phyloP scores from a whole-genome alignment of 1,140 invertebrate genomes.

The Trichonephila clavata region DNA sequence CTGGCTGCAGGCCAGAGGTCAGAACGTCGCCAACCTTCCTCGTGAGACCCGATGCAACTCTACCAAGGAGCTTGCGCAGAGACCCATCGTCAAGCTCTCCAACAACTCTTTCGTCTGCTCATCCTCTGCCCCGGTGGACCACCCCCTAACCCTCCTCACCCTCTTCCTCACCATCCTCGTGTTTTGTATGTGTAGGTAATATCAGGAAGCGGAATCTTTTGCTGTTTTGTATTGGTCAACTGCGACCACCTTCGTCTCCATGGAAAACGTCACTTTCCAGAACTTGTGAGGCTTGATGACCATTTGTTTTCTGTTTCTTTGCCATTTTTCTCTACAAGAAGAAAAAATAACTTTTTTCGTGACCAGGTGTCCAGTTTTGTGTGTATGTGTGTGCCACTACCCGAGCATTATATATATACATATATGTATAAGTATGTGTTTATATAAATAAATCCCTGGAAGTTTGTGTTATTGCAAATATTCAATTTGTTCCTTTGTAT shows the following conservation, averaged over 20 bases:
- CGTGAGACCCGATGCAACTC: constrained; percentile 65
- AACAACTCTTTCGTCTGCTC: constrained; percentile 64
- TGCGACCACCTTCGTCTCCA: not conserved
- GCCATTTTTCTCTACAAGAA: not conserved
- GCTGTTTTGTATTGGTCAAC: not conserved
- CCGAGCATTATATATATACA: no score
- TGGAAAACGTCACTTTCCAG: not conserved
- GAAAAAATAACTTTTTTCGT: not conserved
- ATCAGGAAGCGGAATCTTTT: not conserved
- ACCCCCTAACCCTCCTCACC: not conserved
- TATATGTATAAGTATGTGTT: no score
- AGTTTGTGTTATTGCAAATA: not conserved
- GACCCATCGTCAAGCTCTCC: constrained; percentile 68
- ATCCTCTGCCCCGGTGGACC: not conserved
- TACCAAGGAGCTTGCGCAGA: constrained; percentile 34
- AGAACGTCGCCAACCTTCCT: constrained; percentile 69
- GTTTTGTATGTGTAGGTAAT: constrained; percentile 66
- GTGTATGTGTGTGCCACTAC: not conserved
- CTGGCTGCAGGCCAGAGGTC: constrained; percentile 84
- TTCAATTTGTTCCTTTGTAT: not conserved
- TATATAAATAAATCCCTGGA: not conserved
- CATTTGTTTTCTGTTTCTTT: not conserved
- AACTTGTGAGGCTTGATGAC: not conserved
- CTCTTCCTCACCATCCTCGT: constrained; percentile 8
- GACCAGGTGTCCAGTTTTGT: not conserved